Evolutionary conservation across 2,888 invertebrate genomes (phyloP), one percentile per base, ranked within the genome.

Genomic region (Mamestra brassicae): DNA sequence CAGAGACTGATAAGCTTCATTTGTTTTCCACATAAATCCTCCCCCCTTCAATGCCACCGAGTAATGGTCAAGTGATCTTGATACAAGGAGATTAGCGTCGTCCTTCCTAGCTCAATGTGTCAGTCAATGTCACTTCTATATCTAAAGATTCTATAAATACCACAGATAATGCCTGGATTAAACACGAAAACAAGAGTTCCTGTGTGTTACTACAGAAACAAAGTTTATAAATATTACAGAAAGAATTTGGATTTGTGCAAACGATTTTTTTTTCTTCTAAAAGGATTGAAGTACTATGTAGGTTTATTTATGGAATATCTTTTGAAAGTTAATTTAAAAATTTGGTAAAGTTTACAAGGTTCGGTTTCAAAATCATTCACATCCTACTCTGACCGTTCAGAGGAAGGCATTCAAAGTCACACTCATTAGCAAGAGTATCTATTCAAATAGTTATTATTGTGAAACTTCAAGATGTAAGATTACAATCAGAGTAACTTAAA

Each of bases 111-210:
- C 54, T 47, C 11, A 47, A 17, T 26, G 7, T 69, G 63, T 60
- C 81, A 52, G 34, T 76, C 82, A 69, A 57, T 65, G 70, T 81
- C 77, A 76, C 26, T 17, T 0, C 3, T 13, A 10, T 82, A 81
- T 81, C 69, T 55, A 15, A 54, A 67, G 67, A 67, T 76, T 63
- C 38, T 76, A 76, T 42, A 7, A 75, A 57, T 66, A 76, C 52
- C 0, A 57, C 4, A 66, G 61, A 81, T 78, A 63, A 58, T 26
- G 42, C 17, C 7, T 13, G 15, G 52, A 66, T 66, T 55, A 7
- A 62, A 67, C 17, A 47, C 1, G 11, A 54, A 63, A 58, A 63
- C 57, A 52, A 58, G 13, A 57, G 8, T 61, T 34, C 26, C 50
- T 64, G 15, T 64, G 26, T 45, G n/a, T 73, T 0, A 36, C 10